Evolutionary conservation across 1,140 invertebrate genomes (phyloP), one percentile per base, ranked within the genome.

Genomic region (Lasioglossum baleicum): DNA sequence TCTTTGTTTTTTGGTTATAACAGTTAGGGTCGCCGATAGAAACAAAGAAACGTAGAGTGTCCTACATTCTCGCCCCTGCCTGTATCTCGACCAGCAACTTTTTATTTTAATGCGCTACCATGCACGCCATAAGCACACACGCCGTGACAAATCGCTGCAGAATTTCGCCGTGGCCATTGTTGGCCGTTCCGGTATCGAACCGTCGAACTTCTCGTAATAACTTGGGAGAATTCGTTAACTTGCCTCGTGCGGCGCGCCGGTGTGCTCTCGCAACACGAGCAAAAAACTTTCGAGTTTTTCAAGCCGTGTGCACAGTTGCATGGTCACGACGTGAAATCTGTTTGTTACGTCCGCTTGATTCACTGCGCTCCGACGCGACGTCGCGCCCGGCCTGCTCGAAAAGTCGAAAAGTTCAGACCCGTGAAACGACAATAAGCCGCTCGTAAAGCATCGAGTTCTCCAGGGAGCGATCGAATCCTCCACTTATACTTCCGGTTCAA

Each of bases 341-440:
- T 88, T 88, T 88, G 87, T 87, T 87, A 83, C 80, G 81, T 85
- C 66, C 64, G 70, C 22, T 75, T 80, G 86, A 85, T 87, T 83
- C 70, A 83, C 81, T 66, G 80, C 63, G 35, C 58, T 44, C 48
- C 31, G 35, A 17, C n/a, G 58, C 31, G 35, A 17, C n/a, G 58
- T 51, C 56, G 44, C 70, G 10, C 77, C 26, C 0, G 8, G 10
- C 77, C 26, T 0, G 8, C 58, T 56, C 26, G 26, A 35, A 26
- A 83, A 85, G 75, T 80, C 60, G 68, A 70, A 86, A 35, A 85
- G 68, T 86, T 85, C 56, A 71, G 66, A 17, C n/a, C 70, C 42
- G 70, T 61, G 76, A 53, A 80, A 73, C 44, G 60, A 72, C 83
- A 86, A 83, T 83, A 83, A 76, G 65, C 68, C 35, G 13, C n/a